Conservation (phyloP, 2,113 vertebrate species). For the Noturus placidus region DNA sequence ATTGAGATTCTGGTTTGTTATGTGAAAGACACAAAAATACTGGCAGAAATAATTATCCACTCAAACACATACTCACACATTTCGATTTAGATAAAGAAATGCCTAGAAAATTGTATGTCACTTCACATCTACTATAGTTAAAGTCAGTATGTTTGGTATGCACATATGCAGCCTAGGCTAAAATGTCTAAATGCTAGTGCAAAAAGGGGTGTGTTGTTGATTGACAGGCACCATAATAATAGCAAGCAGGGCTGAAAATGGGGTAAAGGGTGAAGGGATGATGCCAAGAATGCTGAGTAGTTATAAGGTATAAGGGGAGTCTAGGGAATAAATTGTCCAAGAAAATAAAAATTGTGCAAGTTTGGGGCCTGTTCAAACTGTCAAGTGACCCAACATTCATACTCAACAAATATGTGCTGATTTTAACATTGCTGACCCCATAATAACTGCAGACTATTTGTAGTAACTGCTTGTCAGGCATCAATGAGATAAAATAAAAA, state of each 20-base stretch:
- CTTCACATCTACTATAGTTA: background rate
- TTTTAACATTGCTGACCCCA: slow-evolving; percentile 11
- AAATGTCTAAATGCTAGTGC: background rate
- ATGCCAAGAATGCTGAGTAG: background rate
- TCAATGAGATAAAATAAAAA: slow-evolving; percentile 35
- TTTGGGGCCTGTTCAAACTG: background rate
- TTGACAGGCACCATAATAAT: background rate
- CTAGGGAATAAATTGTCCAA: background rate
- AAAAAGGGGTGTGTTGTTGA: background rate
- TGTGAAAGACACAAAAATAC: background rate
- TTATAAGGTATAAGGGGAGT: background rate
- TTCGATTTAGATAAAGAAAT: background rate
- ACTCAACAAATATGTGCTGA: slow-evolving; percentile 6
- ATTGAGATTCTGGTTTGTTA: background rate
- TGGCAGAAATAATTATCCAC: background rate
- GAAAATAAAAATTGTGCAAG: background rate
- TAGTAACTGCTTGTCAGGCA: slow-evolving; percentile 28
- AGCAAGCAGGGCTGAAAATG: background rate
- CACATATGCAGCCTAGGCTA: background rate
- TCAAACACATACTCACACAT: background rate
- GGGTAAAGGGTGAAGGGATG: background rate
- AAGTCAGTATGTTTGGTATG: background rate
- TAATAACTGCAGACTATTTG: slow-evolving; percentile 20
- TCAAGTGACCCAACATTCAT: background rate
- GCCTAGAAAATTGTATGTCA: background rate